Base-by-base conservation (phyloP, 1,140 invertebrate genomes). In the Phenacoccus solenopsis region DNA sequence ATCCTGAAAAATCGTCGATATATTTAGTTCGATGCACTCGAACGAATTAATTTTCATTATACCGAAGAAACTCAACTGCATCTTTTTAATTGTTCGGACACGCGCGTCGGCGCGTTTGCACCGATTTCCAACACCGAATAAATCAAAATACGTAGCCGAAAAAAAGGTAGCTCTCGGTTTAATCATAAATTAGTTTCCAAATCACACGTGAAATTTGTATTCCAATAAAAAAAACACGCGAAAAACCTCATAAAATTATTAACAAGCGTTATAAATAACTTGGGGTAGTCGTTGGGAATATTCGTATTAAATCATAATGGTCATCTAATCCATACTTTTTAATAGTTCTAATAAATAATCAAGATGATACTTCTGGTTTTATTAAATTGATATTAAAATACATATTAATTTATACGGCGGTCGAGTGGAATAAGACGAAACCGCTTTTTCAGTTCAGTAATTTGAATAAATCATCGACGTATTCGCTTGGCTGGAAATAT, bases 321-420 rank as follows among this genome's bases (percentile, higher is more conserved):
- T 49, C 38, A 49, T 49, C 38, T 5, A 49, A 49, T 49, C 38
- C 16, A 49, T 49, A 49, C 38, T n/a, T 49, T n/a, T 5, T 49
- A 49, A 32, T 32, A 32, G 30, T 32, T 32, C 30, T 49, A 49
- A 49, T 49, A 49, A 49, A 49, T 49, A 49, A 49, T 49, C 38
- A n/a, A 49, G 38, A 49, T 49, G 38, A 49, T 49, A 49, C 38
- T 49, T 49, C 38, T 49, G 38, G 38, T 49, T 49, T 49, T 49
- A 49, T 49, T 49, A 49, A 49, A 49, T 49, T 49, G 38, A 49
- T 49, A 9, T n/a, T n/a, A 49, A 49, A 49, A 49, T 49, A 49
- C 38, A 49, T 49, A 49, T 49, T 49, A 49, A 49, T 49, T 49
- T 49, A 49, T 49, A 49, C 16, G 30, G 30, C 20, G 20, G 13